These are phyloP conservation scores for Chloroceryle aenea DNA, from an alignment of 2,113 vertebrate species.

Conservation along the genomic window DNA sequence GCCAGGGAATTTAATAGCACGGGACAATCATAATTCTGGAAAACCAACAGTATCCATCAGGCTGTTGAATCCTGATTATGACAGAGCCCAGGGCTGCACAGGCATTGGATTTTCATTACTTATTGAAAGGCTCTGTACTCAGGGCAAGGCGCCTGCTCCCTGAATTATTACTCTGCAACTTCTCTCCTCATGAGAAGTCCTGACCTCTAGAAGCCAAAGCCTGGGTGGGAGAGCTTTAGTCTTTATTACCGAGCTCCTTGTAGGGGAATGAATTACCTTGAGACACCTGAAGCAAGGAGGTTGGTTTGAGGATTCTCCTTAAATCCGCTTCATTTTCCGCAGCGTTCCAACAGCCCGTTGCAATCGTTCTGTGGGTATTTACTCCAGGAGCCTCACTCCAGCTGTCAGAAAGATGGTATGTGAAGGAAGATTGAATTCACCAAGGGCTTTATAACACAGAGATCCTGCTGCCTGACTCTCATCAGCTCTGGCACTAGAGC, in stretches of 20 bases:
- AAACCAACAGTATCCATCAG: neutral
- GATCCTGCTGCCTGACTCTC: neutral
- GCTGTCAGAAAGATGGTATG: neutral
- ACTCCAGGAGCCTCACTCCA: neutral
- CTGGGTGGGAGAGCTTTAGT: neutral
- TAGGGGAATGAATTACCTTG: constrained; percentile 22
- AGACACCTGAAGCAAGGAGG: neutral
- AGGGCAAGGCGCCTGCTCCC: neutral
- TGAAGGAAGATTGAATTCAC: neutral
- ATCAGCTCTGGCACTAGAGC: neutral
- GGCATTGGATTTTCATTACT: neutral
- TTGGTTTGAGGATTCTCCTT: constrained; percentile 26
- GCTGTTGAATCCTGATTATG: neutral
- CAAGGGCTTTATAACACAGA: neutral
- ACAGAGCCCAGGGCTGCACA: neutral
- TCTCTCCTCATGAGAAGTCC: neutral
- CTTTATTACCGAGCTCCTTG: neutral
- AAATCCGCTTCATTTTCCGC: constrained; percentile 18
- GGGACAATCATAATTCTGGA: neutral
- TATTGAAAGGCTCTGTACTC: neutral
- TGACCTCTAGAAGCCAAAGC: constrained; percentile 19
- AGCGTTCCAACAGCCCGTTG: neutral
- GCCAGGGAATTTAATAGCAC: neutral
- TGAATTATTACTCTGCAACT: neutral
- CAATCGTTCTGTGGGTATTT: neutral